Evolutionary conservation across 37 sponge, comb jelly and placozoan genomes (phyloP), one percentile per base, ranked within the genome.

Genomic region (Tethya wilhelma): DNA sequence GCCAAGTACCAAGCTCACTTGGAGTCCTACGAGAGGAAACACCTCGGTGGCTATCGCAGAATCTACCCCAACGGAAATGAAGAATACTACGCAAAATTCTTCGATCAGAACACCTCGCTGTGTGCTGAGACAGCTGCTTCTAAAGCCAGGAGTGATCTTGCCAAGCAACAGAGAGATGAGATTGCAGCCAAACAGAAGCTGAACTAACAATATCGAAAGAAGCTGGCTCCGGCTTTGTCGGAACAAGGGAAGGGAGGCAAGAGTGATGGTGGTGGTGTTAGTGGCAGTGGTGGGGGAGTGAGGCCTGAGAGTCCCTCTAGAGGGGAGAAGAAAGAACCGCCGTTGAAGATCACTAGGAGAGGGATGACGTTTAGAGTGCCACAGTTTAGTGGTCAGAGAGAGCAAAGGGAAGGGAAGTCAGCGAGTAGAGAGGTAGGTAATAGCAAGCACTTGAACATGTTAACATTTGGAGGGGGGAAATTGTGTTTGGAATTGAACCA

Each of bases 111-210:
- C 59, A 92, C 90, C 1, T 96, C 99, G 0, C 74, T 98, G 33
- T 96, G 96, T 69, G 68, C 90, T 6, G 97, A 96, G 67, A 98
- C 99, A 43, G 93, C 87, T 11, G 96, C 98, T 8, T 98, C 96
- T 9, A 81, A 63, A 60, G 96, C 96, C 0, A 71, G 98, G 2
- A 84, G 79, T 28, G 92, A 91, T 62, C 78, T 91, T 33, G 84
- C 89, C 53, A 87, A 69, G 85, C 76, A 83, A 56, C 86, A 78
- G 81, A 56, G 79, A 23, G 75, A 86, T 66, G 92, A 83, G 34
- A 75, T 91, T 8, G 84, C 86, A 40, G 64, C 71, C 19, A 91
- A 87, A 39, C 73, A 66, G 72, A 91, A 87, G 49, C 84, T 87
- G 63, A 43, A 37, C 26, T 75, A 80, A 12, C 43, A 42, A 31